A percentile compares a stretch with the other conserved stretches of the same genome.
These are phyloP conservation scores for Orthonyx spaldingii DNA, from an alignment of 2,113 vertebrate species.

Conservation along the genomic window DNA sequence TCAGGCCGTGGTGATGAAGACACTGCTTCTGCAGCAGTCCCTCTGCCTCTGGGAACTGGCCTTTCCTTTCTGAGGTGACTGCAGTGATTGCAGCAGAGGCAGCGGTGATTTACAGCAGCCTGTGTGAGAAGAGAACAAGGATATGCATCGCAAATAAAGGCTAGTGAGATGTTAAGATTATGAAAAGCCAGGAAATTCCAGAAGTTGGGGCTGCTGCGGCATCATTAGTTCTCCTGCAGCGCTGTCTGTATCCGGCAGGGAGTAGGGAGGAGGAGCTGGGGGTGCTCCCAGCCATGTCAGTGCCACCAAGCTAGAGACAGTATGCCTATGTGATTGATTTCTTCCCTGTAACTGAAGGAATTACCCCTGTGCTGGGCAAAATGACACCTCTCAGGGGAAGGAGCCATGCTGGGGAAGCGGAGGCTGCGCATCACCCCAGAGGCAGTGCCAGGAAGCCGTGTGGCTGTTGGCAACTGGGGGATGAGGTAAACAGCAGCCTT, in stretches of 20 bases:
- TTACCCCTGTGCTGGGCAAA: background rate
- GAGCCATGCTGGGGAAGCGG: background rate
- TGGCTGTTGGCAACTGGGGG: background rate
- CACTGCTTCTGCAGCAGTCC: background rate
- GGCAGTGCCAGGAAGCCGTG: background rate
- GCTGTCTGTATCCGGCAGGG: background rate
- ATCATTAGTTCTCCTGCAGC: background rate
- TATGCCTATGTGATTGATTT: background rate
- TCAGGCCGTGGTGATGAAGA: background rate
- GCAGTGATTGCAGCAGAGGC: background rate
- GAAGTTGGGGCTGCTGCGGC: background rate
- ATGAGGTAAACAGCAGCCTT: background rate
- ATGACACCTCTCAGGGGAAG: background rate
- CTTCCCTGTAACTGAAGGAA: background rate
- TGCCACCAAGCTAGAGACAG: background rate
- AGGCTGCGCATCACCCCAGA: background rate
- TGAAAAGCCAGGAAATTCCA: slow-evolving; percentile 59
- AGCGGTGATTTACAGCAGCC: background rate
- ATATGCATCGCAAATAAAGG: slow-evolving; percentile 25
- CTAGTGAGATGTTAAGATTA: slow-evolving; percentile 43
- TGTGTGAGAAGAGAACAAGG: slow-evolving; percentile 17
- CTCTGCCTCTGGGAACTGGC: background rate
- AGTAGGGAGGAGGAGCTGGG: background rate
- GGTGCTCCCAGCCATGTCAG: background rate
- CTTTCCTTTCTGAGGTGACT: background rate